These are phyloP conservation scores for Atherinosoma microstoma DNA, from an alignment of 2,797 vertebrate species.

Conservation along the genomic window DNA sequence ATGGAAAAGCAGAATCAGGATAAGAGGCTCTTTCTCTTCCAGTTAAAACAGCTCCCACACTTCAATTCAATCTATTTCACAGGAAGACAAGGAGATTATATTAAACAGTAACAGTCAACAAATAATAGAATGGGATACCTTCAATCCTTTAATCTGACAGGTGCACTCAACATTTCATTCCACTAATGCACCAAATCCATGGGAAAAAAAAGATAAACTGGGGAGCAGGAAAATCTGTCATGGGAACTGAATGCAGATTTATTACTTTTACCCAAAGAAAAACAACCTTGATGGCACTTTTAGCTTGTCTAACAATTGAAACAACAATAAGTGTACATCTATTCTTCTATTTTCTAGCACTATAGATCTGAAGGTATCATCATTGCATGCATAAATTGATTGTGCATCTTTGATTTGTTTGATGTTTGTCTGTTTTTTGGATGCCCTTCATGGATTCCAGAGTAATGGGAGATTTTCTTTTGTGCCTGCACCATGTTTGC, in stretches of 20 bases:
- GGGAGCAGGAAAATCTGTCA: constrained; percentile 16
- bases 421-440: background rate
- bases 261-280: constrained; percentile 21
- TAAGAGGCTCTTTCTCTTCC: constrained; percentile 55
- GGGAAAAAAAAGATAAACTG: constrained; percentile 15
- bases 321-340: background rate
- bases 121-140: constrained; percentile 73
- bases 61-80: constrained; percentile 71
- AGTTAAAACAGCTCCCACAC: constrained; percentile 64
- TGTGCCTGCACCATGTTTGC: too few species aligned
- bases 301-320: background rate
- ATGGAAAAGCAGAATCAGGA: constrained; percentile 61
- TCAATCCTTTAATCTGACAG: constrained; percentile 82
- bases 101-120: constrained; percentile 75
- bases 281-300: constrained; percentile 11
- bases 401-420: background rate
- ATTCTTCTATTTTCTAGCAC: background rate
- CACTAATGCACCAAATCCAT: constrained; percentile 76
- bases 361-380: background rate
- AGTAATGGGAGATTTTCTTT: background rate
- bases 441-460: too few species aligned
- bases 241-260: constrained; percentile 38
- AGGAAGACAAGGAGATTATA: constrained; percentile 69
- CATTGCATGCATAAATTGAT: background rate
- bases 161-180: constrained; percentile 79